These are phyloP conservation scores for Arnoldichthys spilopterus DNA, from an alignment of 2,797 vertebrate species.

Conservation along the genomic window DNA sequence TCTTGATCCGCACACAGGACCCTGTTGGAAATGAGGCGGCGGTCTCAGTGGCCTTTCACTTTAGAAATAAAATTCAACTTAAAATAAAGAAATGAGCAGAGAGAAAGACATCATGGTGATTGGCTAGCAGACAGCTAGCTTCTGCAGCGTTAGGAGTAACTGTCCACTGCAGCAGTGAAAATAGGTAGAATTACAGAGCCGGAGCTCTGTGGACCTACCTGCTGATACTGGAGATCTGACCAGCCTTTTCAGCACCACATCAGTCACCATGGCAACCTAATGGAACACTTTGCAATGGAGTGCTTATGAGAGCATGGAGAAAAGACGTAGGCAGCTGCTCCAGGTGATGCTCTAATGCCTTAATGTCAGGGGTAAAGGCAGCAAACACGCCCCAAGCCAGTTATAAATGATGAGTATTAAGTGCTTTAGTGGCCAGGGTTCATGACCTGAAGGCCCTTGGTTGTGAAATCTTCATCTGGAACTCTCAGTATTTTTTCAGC, in stretches of 20 bases:
- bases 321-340: constrained; percentile 14
- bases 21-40: constrained; percentile 7
- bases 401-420: constrained; percentile 42
- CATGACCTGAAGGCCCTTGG: neutral
- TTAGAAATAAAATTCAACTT: neutral
- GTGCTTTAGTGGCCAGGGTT: constrained; percentile 39
- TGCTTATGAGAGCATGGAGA: constrained; percentile 28
- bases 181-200: constrained; percentile 51
- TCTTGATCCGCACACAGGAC: constrained; percentile 22
- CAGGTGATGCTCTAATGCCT: constrained; percentile 51
- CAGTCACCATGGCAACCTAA: constrained; percentile 75
- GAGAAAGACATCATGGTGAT: neutral
- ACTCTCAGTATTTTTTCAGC: neutral
- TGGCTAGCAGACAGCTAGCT: neutral
- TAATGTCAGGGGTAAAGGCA: constrained; percentile 41
- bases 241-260: constrained; percentile 69
- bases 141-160: constrained; percentile 41
- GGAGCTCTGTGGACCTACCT: constrained; percentile 64
- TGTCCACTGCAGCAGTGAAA: constrained; percentile 36
- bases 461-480: constrained; percentile 19
- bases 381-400: constrained; percentile 18
- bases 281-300: constrained; percentile 58
- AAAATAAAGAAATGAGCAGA: neutral
- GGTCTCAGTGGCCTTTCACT: neutral
- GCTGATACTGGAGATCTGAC: constrained; percentile 72